Percentiles rank a stretch among this genome's conserved stretches.
These are phyloP conservation scores for Morus bassanus DNA, from an alignment of 2,797 vertebrate genomes.

Conservation along the genomic window DNA sequence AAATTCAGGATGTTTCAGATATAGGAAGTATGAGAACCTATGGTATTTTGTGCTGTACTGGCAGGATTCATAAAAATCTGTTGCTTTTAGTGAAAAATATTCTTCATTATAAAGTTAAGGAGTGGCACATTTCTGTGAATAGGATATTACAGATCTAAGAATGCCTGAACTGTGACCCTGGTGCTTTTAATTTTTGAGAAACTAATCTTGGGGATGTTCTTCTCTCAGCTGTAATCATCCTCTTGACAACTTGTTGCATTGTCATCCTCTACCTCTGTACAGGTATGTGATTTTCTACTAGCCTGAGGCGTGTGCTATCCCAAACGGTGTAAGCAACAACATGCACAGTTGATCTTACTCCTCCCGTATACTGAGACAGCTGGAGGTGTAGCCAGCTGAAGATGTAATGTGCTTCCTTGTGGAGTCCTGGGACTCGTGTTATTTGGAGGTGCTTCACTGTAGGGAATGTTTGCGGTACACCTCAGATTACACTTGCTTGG, in stretches of 20 bases:
- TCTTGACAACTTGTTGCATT: neutral
- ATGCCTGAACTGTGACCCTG: neutral
- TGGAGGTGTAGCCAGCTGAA: neutral
- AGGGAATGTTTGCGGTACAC: neutral
- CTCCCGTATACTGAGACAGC: neutral
- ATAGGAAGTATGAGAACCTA: neutral
- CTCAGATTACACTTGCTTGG: neutral
- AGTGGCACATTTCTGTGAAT: neutral
- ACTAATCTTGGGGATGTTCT: neutral
- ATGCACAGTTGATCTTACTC: neutral
- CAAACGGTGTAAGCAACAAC: neutral
- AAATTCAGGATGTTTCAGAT: neutral
- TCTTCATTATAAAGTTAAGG: neutral
- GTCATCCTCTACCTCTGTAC: neutral
- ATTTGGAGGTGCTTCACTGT: neutral
- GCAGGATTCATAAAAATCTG: neutral
- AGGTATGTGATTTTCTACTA: neutral
- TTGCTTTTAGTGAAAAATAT: neutral
- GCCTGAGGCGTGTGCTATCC: neutral
- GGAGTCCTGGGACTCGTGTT: neutral
- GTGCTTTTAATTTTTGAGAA: slow-evolving; percentile 44
- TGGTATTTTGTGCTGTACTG: neutral
- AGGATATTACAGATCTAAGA: neutral
- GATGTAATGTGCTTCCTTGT: neutral
- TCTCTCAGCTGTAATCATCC: neutral